Evolutionary conservation across 2,113 vertebrate species (phyloP).

Genomic region (Brachyistius frenatus): DNA sequence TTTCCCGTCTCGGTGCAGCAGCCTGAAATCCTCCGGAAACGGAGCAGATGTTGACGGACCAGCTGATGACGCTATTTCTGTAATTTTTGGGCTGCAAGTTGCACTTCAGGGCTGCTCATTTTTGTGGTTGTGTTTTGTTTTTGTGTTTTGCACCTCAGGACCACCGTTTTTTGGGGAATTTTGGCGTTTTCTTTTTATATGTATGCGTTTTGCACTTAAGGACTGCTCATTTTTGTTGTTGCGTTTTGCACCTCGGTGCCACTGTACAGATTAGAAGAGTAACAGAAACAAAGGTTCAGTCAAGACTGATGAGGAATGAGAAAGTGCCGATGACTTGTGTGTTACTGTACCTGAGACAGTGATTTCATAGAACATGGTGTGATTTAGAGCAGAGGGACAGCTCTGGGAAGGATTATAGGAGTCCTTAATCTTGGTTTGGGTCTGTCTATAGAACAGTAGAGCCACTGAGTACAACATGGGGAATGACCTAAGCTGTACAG

Average conservation of each 20-base stretch:
- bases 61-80: too few species aligned
- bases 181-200: too few species aligned
- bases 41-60: too few species aligned
- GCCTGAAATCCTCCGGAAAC: too few species aligned
- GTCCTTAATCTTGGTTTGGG: constrained; percentile 24
- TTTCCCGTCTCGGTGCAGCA: too few species aligned
- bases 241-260: neutral
- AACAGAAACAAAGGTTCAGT: constrained; percentile 20
- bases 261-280: constrained; percentile 23
- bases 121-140: too few species aligned
- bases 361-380: constrained; percentile 48
- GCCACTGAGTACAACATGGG: neutral
- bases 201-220: too few species aligned
- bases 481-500: neutral
- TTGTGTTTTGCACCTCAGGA: too few species aligned
- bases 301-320: constrained; percentile 6
- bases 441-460: constrained; percentile 5
- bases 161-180: too few species aligned
- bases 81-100: too few species aligned
- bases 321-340: constrained; percentile 7
- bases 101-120: too few species aligned
- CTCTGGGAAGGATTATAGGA: constrained; percentile 18
- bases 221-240: too few species aligned
- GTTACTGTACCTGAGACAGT: constrained; percentile 8
- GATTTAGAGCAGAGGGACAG: constrained; percentile 30